Evolutionary conservation across 2,888 invertebrate species (phyloP).

Genomic region (Lobophora halterata): DNA sequence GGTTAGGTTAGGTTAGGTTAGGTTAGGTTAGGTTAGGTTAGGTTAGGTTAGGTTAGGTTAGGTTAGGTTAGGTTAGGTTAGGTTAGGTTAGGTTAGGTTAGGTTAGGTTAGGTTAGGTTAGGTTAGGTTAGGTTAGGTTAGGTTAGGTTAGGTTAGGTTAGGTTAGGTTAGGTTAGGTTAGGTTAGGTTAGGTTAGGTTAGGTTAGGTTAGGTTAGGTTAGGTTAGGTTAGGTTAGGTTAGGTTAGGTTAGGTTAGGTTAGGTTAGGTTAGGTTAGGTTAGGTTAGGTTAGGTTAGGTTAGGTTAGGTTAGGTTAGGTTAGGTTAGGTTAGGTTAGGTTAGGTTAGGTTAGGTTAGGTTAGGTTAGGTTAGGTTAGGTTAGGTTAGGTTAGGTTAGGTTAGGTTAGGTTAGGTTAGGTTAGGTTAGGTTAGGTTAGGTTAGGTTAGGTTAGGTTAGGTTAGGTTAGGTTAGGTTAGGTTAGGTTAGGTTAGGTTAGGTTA

Average conservation of each 20-base stretch:
- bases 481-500: conserved; percentile 24
- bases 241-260: conserved; percentile 20
- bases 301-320: conserved; percentile 19
- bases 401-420: conserved; percentile 19
- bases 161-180: conserved; percentile 11
- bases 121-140: conserved; percentile 9
- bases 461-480: conserved; percentile 6
- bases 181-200: conserved; percentile 8
- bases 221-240: conserved; percentile 19
- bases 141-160: conserved; percentile 12
- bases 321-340: conserved; percentile 17
- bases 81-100: conserved; percentile 7
- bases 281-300: too few relatives aligned
- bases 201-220: conserved; percentile 14
- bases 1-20: conserved; percentile 12
- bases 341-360: conserved; percentile 14
- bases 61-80: conserved; percentile 1
- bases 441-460: conserved; percentile 18
- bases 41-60: too few relatives aligned
- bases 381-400: conserved; percentile 20
- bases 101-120: conserved; percentile 8
- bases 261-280: conserved; percentile 19
- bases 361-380: conserved; percentile 21
- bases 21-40: conserved; percentile 8
- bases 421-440: conserved; percentile 20